Conservation (phyloP, 2,113 vertebrate species). For the Erythrocebus patas region DNA sequence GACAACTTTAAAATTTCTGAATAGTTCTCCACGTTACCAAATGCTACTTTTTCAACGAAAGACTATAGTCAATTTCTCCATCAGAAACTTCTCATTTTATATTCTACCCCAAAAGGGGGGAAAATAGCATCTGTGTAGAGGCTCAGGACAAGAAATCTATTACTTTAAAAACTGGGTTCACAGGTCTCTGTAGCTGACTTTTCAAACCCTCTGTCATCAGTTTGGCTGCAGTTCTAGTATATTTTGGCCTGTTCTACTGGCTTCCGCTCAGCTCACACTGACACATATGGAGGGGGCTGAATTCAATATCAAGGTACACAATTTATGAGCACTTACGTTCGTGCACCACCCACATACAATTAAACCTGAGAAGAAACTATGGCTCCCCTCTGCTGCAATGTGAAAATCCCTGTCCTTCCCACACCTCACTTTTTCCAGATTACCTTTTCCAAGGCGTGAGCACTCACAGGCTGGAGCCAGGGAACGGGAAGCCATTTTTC, state of each 20-base stretch:
- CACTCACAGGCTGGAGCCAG: slow-evolving; percentile 43
- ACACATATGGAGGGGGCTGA: slow-evolving; percentile 54
- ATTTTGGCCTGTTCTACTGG: slow-evolving; percentile 55
- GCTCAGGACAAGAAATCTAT: slow-evolving; percentile 38
- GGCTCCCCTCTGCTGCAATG: background rate
- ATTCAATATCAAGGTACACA: slow-evolving; percentile 57
- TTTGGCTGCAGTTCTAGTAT: slow-evolving; percentile 46
- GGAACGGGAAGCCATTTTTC: slow-evolving; percentile 68
- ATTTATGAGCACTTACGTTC: slow-evolving; percentile 58
- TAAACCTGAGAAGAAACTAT: slow-evolving; percentile 65
- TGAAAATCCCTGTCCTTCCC: slow-evolving; percentile 60
- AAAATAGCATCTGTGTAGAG: background rate
- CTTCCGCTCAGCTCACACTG: slow-evolving; percentile 57
- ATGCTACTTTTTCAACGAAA: background rate
- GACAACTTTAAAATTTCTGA: background rate
- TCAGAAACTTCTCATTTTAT: slow-evolving; percentile 17
- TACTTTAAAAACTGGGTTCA: slow-evolving; percentile 38
- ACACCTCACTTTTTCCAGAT: slow-evolving; percentile 66
- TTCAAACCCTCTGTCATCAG: slow-evolving; percentile 42
- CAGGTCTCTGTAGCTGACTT: slow-evolving; percentile 38
- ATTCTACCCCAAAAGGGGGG: background rate
- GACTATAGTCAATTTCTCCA: slow-evolving; percentile 28
- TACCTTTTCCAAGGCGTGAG: slow-evolving; percentile 45
- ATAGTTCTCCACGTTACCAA: background rate
- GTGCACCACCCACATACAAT: slow-evolving; percentile 64